These are phyloP conservation scores for Hoplodrina blanda DNA, from an alignment of 2,888 invertebrate genomes.

Conservation along the genomic window DNA sequence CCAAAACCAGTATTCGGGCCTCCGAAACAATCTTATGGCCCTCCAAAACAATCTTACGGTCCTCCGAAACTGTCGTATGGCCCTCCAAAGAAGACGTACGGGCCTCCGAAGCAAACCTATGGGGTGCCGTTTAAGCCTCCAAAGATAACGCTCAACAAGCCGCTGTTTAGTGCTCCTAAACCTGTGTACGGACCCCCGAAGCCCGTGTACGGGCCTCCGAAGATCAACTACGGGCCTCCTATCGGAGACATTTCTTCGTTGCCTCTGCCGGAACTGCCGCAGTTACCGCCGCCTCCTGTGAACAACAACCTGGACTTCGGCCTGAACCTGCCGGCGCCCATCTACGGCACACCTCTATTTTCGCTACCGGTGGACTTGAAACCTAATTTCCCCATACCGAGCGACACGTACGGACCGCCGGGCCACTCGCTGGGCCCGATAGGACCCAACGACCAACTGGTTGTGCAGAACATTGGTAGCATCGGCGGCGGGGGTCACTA, in stretches of 20 bases:
- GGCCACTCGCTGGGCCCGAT: constrained; percentile 81
- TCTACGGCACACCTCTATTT: constrained; percentile 83
- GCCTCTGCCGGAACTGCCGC: constrained; percentile 51
- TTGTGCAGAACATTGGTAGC: constrained; percentile 78
- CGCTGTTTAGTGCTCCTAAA: constrained; percentile 42
- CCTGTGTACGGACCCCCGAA: constrained; percentile 58
- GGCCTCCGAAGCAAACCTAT: constrained; percentile 71
- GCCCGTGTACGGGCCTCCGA: constrained; percentile 53
- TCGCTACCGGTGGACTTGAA: constrained; percentile 80
- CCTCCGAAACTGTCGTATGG: constrained; percentile 77
- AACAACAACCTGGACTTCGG: constrained; percentile 75
- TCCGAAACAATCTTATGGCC: constrained; percentile 76
- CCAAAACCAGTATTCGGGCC: constrained; percentile 81
- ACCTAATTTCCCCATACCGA: constrained; percentile 84
- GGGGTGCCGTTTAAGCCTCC: constrained; percentile 81
- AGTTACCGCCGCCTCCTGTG: constrained; percentile 33
- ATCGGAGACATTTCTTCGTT: constrained; percentile 33
- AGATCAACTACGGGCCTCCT: constrained; percentile 49
- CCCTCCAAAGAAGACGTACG: constrained; percentile 76
- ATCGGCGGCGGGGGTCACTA: constrained; percentile 80
- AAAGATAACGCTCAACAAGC: constrained; percentile 76
- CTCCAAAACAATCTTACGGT: constrained; percentile 71
- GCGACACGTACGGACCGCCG: constrained; percentile 87
- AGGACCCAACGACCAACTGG: constrained; percentile 82
- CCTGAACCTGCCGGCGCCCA: constrained; percentile 82